Evolutionary conservation across 2,797 vertebrate species (phyloP), one percentile per base, ranked within the genome.

Genomic region (Zalophus californianus): DNA sequence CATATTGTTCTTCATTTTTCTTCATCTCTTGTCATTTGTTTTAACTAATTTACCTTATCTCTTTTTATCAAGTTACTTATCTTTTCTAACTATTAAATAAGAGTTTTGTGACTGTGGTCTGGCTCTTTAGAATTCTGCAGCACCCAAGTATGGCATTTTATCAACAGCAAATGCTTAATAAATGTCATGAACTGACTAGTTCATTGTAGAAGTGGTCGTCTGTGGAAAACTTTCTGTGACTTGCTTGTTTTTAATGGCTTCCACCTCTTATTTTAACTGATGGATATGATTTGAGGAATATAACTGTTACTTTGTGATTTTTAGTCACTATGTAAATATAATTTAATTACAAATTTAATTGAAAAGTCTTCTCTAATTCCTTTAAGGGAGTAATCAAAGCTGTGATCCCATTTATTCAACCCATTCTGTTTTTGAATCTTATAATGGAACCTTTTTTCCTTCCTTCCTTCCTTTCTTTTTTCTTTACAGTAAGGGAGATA

Each of bases 401-500:
- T 27, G 0, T 9, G 60, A 58, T 60, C 78, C 0, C 32, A 5
- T 9, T 90, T 58, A 15, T 0, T 18, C 73, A n/a, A 32, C 23
- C 16, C 8, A 2, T 23, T 48, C 3, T 91, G 9, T 8, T 23
- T 96, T 54, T 94, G 18, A 48, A 7, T 83, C 87, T 77, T 44
- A 4, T 79, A 16, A 23, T 91, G 58, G 44, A 94, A 2, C n/a
- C n/a, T 35, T 68, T 68, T 68, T 68, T n/a, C 35, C 12, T 58
- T 32, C 7, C 54, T 60, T 44, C 8, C 1, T 7, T 38, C 52
- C 86, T 38, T 38, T 38, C 38, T 1, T 75, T 96, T 29, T 82
- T 1, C 98, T 98, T 0, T 60, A 1, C 96, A 99, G 99, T 98
- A 92, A 98, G 99, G 92, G 99, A 99, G 86, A 97, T 98, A 0